Percentiles rank a stretch among this genome's conserved stretches.
phyloP scores from a whole-genome alignment of 2,113 vertebrate species.

The Siniperca knerii region DNA sequence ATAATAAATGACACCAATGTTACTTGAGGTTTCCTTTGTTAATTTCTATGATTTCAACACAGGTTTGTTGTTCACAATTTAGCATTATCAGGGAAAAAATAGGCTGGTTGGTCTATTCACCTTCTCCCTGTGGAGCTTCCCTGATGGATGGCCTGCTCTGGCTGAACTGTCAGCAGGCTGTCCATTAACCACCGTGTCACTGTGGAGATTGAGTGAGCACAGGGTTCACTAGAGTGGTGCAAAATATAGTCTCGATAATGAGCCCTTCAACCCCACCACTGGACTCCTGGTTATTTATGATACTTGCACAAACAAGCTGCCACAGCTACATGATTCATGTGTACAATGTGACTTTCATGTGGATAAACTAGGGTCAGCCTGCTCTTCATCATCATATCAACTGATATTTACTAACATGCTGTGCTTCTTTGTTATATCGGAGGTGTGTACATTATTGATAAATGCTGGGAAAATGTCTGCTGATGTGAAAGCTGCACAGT shows the following conservation, averaged over 20 bases:
- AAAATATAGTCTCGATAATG: neutral
- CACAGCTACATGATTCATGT: neutral
- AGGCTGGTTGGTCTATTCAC: too few relatives aligned
- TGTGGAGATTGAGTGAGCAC: neutral
- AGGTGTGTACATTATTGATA: too few relatives aligned
- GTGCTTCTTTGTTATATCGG: neutral
- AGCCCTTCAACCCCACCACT: neutral
- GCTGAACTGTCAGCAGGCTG: slow-evolving; percentile 14
- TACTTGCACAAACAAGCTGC: neutral
- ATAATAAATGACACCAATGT: too few relatives aligned
- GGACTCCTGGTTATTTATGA: neutral
- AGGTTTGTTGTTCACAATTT: too few relatives aligned
- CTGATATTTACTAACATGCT: neutral
- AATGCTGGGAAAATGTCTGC: neutral
- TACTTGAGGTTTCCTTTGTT: too few relatives aligned
- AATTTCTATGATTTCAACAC: too few relatives aligned
- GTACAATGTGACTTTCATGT: neutral
- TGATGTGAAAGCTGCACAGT: neutral
- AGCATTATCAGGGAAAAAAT: too few relatives aligned
- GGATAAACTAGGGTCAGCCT: neutral
- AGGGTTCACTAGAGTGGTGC: neutral
- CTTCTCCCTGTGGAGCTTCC: neutral
- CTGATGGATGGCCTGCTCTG: neutral
- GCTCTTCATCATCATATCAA: neutral
- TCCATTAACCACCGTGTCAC: neutral